Percentiles rank a stretch among this genome's conserved stretches.
phyloP scores from a whole-genome alignment of 23 tunicate genomes.

The Halocynthia aurantium region DNA sequence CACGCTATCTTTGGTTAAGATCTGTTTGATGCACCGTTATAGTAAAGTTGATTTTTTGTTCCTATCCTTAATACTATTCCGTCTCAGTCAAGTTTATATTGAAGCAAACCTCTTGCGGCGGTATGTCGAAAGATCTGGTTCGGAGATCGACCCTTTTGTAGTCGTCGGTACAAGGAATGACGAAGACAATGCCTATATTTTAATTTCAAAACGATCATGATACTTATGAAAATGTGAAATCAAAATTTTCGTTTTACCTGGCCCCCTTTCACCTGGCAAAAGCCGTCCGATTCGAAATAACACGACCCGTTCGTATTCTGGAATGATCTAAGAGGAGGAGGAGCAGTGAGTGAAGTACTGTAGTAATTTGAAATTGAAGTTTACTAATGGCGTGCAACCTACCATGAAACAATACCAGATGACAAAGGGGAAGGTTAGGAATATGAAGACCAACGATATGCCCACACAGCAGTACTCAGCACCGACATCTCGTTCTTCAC shows the following conservation, averaged over 20 bases:
- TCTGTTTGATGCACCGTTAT: too few species aligned
- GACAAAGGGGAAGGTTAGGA: too few species aligned
- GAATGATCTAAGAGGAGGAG: conserved; percentile 56
- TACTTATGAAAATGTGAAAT: too few species aligned
- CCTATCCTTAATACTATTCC: too few species aligned
- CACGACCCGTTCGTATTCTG: conserved; percentile 78
- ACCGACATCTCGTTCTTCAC: too few species aligned
- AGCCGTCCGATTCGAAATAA: conserved; percentile 71
- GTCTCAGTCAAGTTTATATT: too few species aligned
- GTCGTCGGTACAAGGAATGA: conserved; percentile 73
- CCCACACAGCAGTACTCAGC: too few species aligned
- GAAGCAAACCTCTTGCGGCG: conserved; percentile 50
- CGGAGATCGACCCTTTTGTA: conserved; percentile 54
- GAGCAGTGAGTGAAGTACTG: conserved; percentile 42
- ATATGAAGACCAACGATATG: too few species aligned
- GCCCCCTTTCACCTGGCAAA: conserved; percentile 56
- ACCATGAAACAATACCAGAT: too few species aligned
- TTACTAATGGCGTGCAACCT: too few species aligned
- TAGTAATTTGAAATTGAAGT: not conserved
- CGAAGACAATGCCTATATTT: conserved; percentile 27
- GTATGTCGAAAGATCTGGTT: conserved; percentile 66
- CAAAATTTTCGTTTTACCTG: not conserved
- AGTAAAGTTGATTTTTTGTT: too few species aligned
- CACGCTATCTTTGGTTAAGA: conserved; percentile 70
- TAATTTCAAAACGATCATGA: too few species aligned